These are phyloP conservation scores for Calliphora vomitoria DNA, from an alignment of 2,888 invertebrate species.

Conservation along the genomic window DNA sequence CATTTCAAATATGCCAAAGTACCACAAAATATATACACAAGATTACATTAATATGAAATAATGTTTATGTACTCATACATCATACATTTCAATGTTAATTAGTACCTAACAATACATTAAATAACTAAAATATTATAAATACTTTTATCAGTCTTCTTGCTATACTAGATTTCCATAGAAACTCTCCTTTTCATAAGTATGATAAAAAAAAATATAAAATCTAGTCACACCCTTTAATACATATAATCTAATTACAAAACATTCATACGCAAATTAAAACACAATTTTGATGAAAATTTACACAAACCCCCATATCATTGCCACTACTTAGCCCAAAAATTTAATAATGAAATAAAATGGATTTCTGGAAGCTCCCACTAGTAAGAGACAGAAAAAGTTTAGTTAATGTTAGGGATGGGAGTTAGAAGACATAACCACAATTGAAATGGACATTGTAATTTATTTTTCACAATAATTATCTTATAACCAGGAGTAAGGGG, in stretches of 20 bases:
- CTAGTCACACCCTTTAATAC: slow-evolving; percentile 64
- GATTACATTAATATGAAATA: too few relatives aligned
- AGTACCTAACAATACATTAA: too few relatives aligned
- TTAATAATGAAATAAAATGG: slow-evolving; percentile 21
- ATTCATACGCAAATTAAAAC: slow-evolving; percentile 66
- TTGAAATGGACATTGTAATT: slow-evolving; percentile 5
- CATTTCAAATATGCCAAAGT: too few relatives aligned
- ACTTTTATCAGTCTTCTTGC: too few relatives aligned
- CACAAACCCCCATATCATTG: slow-evolving; percentile 21
- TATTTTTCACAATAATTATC: background rate
- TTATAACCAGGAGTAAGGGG: too few relatives aligned
- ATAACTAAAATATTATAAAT: too few relatives aligned
- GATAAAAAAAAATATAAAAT: slow-evolving; percentile 27
- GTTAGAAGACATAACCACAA: background rate
- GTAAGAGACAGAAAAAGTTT: background rate
- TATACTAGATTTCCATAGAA: too few relatives aligned
- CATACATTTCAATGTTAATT: too few relatives aligned
- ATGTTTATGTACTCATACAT: too few relatives aligned
- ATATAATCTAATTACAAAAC: slow-evolving; percentile 53
- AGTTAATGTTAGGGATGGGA: background rate
- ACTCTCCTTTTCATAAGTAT: too few relatives aligned
- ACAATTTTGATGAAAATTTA: slow-evolving; percentile 56
- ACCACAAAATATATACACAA: too few relatives aligned
- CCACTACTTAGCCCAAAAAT: slow-evolving; percentile 9
- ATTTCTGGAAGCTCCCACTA: slow-evolving; percentile 12